Percentiles rank a stretch among this genome's conserved stretches.
Conservation (phyloP, 2,113 vertebrate genomes). For the Mixornis gularis region DNA sequence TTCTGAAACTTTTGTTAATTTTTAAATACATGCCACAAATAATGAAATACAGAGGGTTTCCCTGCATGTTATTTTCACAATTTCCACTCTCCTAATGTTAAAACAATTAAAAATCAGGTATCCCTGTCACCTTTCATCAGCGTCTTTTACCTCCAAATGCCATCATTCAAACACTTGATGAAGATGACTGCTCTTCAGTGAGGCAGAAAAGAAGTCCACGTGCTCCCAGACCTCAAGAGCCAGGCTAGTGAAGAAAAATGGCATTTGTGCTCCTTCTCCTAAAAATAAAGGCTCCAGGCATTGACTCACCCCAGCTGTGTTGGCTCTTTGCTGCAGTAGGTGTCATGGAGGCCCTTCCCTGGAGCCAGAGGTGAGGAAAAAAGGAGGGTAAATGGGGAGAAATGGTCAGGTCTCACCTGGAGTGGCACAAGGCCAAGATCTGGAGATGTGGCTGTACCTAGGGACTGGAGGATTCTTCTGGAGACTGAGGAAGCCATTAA, state of each 20-base stretch:
- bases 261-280: rapidly evolving
- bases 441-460: neutral
- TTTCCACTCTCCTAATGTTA: neutral
- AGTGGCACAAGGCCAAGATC: neutral
- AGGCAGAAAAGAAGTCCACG: neutral
- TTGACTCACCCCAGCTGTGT: rapidly evolving
- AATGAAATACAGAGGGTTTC: neutral
- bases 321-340: neutral
- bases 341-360: neutral
- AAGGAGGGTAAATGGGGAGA: neutral
- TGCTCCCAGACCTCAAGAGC: rapidly evolving
- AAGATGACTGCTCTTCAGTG: neutral
- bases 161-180: neutral
- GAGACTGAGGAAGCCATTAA: neutral
- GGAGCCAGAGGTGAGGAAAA: neutral
- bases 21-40: slow-evolving; percentile 33
- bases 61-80: neutral
- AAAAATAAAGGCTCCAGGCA: neutral
- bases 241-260: neutral
- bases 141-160: neutral
- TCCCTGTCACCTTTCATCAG: neutral
- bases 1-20: slow-evolving; percentile 21
- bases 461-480: rapidly evolving
- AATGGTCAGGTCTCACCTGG: neutral
- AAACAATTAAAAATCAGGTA: neutral